Evolutionary conservation across 35 echinoderm and acorn worm species (phyloP).

Genomic region (Apostichopus japonicus): DNA sequence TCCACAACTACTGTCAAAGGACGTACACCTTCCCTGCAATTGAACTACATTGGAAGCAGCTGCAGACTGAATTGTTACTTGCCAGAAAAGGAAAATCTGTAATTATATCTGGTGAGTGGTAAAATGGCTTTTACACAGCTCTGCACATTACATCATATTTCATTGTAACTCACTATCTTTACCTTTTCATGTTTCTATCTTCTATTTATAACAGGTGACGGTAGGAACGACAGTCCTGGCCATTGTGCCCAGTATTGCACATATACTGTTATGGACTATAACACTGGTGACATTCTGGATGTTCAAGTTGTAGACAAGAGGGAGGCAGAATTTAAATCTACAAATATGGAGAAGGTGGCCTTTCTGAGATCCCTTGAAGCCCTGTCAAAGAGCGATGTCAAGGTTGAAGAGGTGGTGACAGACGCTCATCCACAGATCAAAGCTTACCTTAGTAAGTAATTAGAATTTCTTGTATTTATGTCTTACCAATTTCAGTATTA

Average conservation of each 20-base stretch:
- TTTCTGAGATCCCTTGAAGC: background rate
- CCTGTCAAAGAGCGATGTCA: background rate
- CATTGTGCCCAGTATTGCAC: constrained; percentile 4
- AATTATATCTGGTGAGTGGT: no score
- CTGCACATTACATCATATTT: no score
- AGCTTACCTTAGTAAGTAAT: constrained; percentile 36
- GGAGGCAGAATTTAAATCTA: background rate
- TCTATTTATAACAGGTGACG: background rate
- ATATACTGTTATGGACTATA: background rate
- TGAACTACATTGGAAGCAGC: background rate
- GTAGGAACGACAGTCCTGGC: constrained; percentile 10
- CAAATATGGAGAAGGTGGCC: constrained; percentile 26
- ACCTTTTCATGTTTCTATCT: no score
- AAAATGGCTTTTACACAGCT: no score
- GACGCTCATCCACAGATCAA: constrained; percentile 40
- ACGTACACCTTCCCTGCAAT: background rate
- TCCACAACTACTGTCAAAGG: background rate
- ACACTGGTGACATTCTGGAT: background rate
- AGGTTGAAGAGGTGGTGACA: constrained; percentile 28
- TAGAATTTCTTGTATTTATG: background rate
- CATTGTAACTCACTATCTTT: no score
- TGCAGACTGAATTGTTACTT: no score
- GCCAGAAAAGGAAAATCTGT: no score
- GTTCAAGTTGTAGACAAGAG: background rate
- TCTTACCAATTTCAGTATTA: background rate